Evolutionary conservation across 2,113 vertebrate species (phyloP).

Genomic region (Neofelis nebulosa): DNA sequence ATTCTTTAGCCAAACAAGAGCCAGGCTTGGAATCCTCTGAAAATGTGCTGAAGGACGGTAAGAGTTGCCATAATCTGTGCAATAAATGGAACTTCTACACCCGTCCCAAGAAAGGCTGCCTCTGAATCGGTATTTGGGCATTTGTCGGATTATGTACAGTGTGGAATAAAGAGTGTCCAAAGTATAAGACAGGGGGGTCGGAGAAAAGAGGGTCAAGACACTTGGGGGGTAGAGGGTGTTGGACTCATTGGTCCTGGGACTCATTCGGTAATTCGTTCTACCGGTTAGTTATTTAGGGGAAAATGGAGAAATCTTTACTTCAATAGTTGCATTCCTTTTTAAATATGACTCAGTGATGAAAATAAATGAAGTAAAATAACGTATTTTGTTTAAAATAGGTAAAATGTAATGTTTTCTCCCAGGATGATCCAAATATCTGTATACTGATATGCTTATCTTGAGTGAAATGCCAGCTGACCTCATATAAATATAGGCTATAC

Average conservation of each 20-base stretch:
- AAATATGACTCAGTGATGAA: neutral
- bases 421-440: neutral
- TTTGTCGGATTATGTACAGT: neutral
- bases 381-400: neutral
- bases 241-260: neutral
- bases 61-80: neutral
- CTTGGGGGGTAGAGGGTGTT: fast-evolving
- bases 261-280: neutral
- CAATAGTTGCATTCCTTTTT: neutral
- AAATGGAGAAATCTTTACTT: neutral
- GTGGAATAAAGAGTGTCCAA: neutral
- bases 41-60: neutral
- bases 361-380: neutral
- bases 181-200: neutral
- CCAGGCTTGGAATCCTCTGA: neutral
- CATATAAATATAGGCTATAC: fast-evolving
- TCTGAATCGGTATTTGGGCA: neutral
- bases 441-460: neutral
- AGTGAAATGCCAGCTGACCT: neutral
- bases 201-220: neutral
- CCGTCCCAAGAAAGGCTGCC: neutral
- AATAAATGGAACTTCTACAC: neutral
- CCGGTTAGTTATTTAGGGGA: neutral
- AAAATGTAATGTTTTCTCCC: neutral
- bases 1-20: neutral